Conservation (phyloP, 2,888 invertebrate species). For the Cryptosula pallasiana region DNA sequence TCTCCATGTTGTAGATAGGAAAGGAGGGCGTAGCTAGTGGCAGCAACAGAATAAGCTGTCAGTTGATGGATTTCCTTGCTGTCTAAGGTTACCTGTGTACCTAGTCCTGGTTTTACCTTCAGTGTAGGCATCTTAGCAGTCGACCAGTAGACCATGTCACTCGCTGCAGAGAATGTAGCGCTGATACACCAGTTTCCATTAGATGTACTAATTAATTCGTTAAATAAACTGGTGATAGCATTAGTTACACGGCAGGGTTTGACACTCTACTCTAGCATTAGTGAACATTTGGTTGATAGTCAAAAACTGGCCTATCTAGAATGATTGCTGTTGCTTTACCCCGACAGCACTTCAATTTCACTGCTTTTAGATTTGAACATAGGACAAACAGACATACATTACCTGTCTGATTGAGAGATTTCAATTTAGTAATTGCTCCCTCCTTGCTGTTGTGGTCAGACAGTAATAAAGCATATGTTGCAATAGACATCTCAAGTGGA, state of each 20-base stretch:
- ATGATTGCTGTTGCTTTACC: too few relatives aligned
- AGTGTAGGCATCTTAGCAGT: not conserved
- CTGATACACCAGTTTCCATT: too few relatives aligned
- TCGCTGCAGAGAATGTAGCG: too few relatives aligned
- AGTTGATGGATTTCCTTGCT: not conserved
- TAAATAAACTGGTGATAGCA: too few relatives aligned
- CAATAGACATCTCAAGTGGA: conserved; percentile 80
- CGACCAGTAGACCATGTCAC: conserved; percentile 13
- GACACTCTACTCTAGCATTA: too few relatives aligned
- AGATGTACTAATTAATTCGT: too few relatives aligned
- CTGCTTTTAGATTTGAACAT: too few relatives aligned
- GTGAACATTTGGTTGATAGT: too few relatives aligned
- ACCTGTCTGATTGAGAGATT: not conserved
- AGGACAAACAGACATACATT: too few relatives aligned
- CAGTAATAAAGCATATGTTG: conserved; percentile 72
- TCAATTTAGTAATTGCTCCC: not conserved
- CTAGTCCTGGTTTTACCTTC: not conserved
- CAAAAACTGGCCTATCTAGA: too few relatives aligned
- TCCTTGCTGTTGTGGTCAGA: not conserved
- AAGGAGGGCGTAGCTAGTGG: conserved; percentile 84
- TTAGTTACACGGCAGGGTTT: too few relatives aligned
- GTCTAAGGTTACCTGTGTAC: not conserved
- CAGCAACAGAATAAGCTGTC: conserved; percentile 76
- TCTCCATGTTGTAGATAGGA: conserved; percentile 60
- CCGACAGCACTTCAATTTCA: too few relatives aligned